Evolutionary conservation across 2,797 vertebrate species (phyloP).

Genomic region (Brachyalestes nurse): DNA sequence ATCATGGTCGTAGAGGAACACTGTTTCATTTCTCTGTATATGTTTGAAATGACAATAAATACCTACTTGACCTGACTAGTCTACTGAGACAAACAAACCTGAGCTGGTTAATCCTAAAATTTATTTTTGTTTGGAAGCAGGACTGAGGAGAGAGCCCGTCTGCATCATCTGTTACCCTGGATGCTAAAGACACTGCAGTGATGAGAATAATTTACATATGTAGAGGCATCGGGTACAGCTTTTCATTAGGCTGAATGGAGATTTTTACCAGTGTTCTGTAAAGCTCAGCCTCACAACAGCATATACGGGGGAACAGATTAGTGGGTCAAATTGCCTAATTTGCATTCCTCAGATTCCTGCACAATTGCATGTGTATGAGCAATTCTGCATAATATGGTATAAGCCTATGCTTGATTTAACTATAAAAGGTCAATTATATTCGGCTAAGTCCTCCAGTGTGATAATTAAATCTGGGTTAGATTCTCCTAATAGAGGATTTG

Average conservation of each 20-base stretch:
- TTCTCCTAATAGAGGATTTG: slow-evolving; percentile 43
- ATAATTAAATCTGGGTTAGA: slow-evolving; percentile 55
- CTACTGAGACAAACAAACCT: no score
- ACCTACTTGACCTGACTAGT: no score
- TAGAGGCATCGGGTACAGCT: neutral
- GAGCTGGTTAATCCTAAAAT: no score
- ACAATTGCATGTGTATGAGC: neutral
- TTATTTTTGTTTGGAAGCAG: no score
- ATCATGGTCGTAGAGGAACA: no score
- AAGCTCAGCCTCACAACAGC: neutral
- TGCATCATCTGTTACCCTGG: no score
- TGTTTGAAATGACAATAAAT: no score
- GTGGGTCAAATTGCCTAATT: neutral
- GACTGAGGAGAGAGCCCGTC: no score
- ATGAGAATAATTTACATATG: no score
- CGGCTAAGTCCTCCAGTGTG: slow-evolving; percentile 62
- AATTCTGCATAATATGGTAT: neutral
- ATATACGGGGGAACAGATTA: neutral
- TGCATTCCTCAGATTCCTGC: neutral
- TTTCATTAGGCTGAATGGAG: neutral
- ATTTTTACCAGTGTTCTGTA: no score
- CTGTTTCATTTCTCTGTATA: no score
- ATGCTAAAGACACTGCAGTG: no score
- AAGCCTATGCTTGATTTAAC: slow-evolving; percentile 32
- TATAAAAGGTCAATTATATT: slow-evolving; percentile 53